Base-by-base conservation (phyloP, 2,888 invertebrate species). In the Eilema griseolum region DNA sequence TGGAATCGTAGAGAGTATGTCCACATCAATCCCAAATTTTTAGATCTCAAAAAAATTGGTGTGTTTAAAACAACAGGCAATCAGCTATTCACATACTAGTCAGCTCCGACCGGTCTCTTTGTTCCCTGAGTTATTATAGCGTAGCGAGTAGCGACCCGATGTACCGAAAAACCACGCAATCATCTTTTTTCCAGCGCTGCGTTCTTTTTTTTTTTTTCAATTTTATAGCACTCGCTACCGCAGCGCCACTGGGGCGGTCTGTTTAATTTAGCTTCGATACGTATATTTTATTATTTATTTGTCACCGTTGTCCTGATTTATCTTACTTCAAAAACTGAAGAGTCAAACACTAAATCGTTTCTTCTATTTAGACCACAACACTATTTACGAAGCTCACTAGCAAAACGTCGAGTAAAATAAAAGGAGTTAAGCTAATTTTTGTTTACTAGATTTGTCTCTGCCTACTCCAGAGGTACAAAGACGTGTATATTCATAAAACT, bases 81-180 rank as follows among this genome's bases (percentile, higher is more conserved):
- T 52, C 52, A 52, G n/a, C n/a, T 52, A 52, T 52, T 52, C 20
- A 46, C 20, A 52, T 10, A 8, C 7, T 20, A 52, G 52, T 10
- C 52, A 4, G n/a, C n/a, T 20, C 1, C n/a, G 52, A 52, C n/a
- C 20, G 52, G 7, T 10, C 52, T 52, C 52, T 52, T 52, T 52
- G n/a, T 52, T 52, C 52, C 52, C 52, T n/a, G 52, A 1, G 20
- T 8, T 52, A 52, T 52, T 52, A n/a, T 52, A 52, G n/a, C n/a
- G n/a, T 52, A 52, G n/a, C 52, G n/a, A 52, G n/a, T 52, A 52
- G n/a, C 52, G n/a, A 52, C 52, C 20, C 52, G n/a, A 52, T 52
- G n/a, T 52, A 16, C n/a, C n/a, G 52, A 52, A 52, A 41, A 52
- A 52, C 20, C n/a, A 52, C n/a, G 52, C 52, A n/a, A 10, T 52